Conservation (phyloP, 2,113 vertebrate species). For the Aspidoscelis tigris region DNA sequence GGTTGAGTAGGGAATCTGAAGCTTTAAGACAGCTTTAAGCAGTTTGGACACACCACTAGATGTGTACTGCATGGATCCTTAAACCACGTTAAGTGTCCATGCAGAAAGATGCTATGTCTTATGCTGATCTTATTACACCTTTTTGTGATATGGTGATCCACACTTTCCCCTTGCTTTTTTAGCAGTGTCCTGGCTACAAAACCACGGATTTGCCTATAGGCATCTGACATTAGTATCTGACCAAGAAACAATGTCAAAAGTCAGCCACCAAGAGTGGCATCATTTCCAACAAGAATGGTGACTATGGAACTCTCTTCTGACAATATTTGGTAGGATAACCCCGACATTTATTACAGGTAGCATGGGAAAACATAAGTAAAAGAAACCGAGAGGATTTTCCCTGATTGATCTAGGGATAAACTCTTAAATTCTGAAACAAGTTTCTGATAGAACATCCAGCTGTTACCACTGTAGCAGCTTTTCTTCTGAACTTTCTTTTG, state of each 20-base stretch:
- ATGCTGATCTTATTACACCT: conserved; percentile 2
- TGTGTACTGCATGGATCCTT: too few relatives aligned
- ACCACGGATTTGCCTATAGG: neutral
- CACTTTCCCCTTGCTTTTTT: neutral
- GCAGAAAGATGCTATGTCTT: neutral
- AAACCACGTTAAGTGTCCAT: too few relatives aligned
- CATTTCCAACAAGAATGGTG: too few relatives aligned
- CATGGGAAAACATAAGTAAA: too few relatives aligned
- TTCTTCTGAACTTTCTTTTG: conserved; percentile 57
- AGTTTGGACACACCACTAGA: too few relatives aligned
- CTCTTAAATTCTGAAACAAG: conserved; percentile 60
- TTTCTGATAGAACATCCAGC: conserved; percentile 69
- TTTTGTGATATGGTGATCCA: neutral
- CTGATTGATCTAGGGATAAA: neutral
- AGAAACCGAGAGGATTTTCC: neutral
- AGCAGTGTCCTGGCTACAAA: neutral
- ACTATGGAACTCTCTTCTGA: neutral
- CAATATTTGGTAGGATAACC: neutral
- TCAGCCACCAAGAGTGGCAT: neutral
- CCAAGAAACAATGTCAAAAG: neutral
- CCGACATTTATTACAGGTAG: neutral
- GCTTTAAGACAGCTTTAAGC: too few relatives aligned
- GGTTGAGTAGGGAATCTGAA: too few relatives aligned
- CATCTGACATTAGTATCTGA: neutral
- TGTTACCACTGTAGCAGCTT: conserved; percentile 65